phyloP scores from a whole-genome alignment of 2,797 vertebrate species.

The Sarcoramphus papa region DNA sequence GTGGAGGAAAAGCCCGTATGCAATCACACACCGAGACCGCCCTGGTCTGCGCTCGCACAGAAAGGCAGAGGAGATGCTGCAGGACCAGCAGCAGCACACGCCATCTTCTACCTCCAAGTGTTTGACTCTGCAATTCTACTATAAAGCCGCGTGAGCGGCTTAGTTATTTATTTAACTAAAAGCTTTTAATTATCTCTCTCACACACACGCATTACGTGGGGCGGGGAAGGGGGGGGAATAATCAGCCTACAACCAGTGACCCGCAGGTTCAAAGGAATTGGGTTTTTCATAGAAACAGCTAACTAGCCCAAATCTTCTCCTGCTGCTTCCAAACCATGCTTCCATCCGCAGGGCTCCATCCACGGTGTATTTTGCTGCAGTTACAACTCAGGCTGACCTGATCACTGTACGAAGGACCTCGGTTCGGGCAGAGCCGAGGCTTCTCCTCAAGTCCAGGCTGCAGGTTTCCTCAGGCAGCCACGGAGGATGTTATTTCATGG shows the following conservation, averaged over 20 bases:
- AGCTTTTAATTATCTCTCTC: conserved; percentile 57
- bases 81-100: not conserved
- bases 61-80: not conserved
- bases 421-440: not conserved
- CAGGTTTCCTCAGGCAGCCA: not conserved
- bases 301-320: not conserved
- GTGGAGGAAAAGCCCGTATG: rapidly evolving
- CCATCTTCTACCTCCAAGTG: not conserved
- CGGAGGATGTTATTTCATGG: not conserved
- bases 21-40: not conserved
- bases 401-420: not conserved
- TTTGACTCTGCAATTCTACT: not conserved
- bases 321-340: not conserved
- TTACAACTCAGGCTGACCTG: not conserved
- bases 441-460: not conserved
- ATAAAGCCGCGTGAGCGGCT: not conserved
- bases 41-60: rapidly evolving
- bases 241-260: conserved; percentile 31
- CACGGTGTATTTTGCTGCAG: rapidly evolving
- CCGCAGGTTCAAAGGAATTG: not conserved
- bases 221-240: not conserved
- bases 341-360: not conserved
- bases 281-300: conserved; percentile 7
- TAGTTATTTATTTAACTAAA: conserved; percentile 50
- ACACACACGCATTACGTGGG: not conserved